Evolutionary conservation across 2,113 vertebrate genomes (phyloP).

Genomic region (Sakesphorus luctuosus): DNA sequence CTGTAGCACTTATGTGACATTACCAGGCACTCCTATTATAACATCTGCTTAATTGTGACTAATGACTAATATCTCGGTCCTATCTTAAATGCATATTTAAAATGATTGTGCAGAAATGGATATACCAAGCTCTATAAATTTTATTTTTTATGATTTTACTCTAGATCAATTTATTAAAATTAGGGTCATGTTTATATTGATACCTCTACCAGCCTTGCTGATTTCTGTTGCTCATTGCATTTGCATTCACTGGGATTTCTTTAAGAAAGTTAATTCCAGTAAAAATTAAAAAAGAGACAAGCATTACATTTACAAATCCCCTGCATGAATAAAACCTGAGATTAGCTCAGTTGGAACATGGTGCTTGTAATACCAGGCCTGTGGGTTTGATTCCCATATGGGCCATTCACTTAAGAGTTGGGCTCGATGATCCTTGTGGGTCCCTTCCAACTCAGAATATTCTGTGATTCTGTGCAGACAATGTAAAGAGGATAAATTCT

Average conservation of each 20-base stretch:
- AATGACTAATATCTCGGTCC: not conserved
- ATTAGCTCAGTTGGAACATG: not conserved
- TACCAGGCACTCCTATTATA: not conserved
- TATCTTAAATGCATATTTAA: not conserved
- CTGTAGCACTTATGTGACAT: not conserved
- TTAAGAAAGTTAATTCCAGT: not conserved
- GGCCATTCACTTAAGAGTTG: not conserved
- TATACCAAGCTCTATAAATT: not conserved
- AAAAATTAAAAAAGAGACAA: not conserved
- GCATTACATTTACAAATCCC: not conserved
- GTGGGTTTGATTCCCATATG: not conserved
- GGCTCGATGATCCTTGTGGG: not conserved
- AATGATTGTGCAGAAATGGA: not conserved
- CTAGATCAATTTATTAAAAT: not conserved
- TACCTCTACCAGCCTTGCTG: not conserved
- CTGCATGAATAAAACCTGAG: not conserved
- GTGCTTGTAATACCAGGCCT: not conserved
- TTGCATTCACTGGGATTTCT: not conserved
- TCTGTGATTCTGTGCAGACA: not conserved
- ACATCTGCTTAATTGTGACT: not conserved
- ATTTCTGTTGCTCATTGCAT: not conserved
- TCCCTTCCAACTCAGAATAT: not conserved
- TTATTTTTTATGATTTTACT: not conserved
- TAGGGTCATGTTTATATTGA: not conserved
- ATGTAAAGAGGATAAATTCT: not conserved